Base-by-base conservation (phyloP, 2,113 vertebrate species). In the Rhinolophus sinicus region DNA sequence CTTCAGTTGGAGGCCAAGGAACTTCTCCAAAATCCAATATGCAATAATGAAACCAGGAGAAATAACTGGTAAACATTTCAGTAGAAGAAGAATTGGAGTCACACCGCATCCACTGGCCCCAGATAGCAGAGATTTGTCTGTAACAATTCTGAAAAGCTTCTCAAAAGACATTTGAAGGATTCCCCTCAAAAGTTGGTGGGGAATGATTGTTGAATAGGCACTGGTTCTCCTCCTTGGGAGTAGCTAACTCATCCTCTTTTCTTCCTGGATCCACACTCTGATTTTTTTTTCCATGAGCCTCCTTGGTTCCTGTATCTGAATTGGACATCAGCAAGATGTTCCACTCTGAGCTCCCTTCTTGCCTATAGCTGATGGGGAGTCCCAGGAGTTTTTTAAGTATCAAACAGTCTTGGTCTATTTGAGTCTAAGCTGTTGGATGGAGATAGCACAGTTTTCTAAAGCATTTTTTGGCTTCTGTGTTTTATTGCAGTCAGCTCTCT, bases 361-460 rank as follows among this genome's bases (percentile, higher is more conserved):
- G 30, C n/a, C 47, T 88, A 16, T 16, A 40, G 44, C 70, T 8
- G 3, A 28, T 87, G 44, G 35, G 33, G 9, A 76, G 12, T 28
- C 44, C 40, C 26, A 44, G 50, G 33, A 89, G 86, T 44, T 58
- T 83, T 92, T 78, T 65, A 90, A 69, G 33, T 58, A 33, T 77
- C 40, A 62, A 52, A 44, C 30, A 54, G 9, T 54, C 22, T 11
- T 24, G 60, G 6, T 80, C 50, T 97, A 73, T 69, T 95, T 93
- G 56, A 47, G 26, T 60, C 18, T n/a, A 64, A 11, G 56, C 38
- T 90, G 60, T 86, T 97, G 84, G 64, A 56, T 86, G 76, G 84
- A 50, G 62, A 93, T 16, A 75, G 30, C 81, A 92, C 28, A 92
- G 21, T 70, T 97, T 90, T 97, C 54, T 90, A 47, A 69, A 69